Base-by-base conservation (phyloP, 2,888 invertebrate species). In the Eupelmus urozonus region DNA sequence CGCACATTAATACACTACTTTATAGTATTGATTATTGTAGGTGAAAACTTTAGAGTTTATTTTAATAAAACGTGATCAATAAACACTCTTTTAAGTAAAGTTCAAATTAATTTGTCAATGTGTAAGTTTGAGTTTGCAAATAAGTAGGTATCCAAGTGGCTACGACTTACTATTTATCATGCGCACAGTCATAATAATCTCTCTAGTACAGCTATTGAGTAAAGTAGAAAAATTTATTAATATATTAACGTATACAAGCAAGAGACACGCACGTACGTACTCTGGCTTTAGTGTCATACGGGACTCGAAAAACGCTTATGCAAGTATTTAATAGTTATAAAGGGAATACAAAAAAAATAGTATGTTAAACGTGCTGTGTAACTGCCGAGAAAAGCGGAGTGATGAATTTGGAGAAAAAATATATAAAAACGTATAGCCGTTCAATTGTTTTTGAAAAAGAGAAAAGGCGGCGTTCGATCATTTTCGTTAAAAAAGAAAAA, bases 271-370 rank as follows among this genome's bases (percentile, higher is more conserved):
- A 49, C 29, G 23, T 62, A 67, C 11, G 20, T 59, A 45, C 27
- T n/a, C 65, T 59, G 71, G 59, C 49, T 73, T 62, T 53, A 78
- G 60, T 80, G 66, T 78, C 67, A 59, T 78, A 70, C n/a, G 76
- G 79, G 73, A 80, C 72, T 76, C 29, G 73, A 69, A 76, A 80
- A 80, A 80, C 79, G 79, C 80, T 80, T 80, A 80, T 20, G 72
- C 76, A 76, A 76, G 66, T 80, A 79, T 80, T 66, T 75, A 66
- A 76, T 63, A 80, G 67, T 80, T 73, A 62, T 70, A 63, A 74
- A 75, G 55, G 40, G 53, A 67, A 40, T 66, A 70, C 62, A 66
- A 55, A 66, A 70, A 65, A 40, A 62, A 69, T 76, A 78, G 74
- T 77, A 73, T 76, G 57, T 77, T 80, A 70, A 77, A 72, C 71